These are phyloP conservation scores for Elanoides forficatus DNA, from an alignment of 2,113 vertebrate genomes.

Conservation along the genomic window DNA sequence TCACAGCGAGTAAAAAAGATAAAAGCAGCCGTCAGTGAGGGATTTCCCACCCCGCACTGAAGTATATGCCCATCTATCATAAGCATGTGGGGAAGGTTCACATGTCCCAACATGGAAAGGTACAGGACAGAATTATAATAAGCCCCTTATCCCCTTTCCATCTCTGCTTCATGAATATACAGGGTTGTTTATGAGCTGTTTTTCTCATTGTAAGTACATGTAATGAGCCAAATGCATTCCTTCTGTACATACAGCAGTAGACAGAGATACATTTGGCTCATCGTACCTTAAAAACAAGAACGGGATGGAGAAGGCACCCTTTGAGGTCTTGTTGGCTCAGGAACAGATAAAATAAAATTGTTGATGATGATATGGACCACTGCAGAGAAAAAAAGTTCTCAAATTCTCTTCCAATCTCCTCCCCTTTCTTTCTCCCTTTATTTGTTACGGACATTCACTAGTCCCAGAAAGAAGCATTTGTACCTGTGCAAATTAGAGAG, in stretches of 20 bases:
- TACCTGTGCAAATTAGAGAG: not conserved
- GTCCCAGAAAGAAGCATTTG: not conserved
- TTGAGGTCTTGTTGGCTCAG: not conserved
- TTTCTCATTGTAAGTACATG: not conserved
- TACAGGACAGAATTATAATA: not conserved
- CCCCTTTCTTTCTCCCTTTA: not conserved
- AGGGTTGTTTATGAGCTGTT: not conserved
- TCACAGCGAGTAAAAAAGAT: not conserved
- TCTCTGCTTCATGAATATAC: not conserved
- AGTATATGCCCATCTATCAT: not conserved
- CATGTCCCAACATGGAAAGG: rapidly evolving
- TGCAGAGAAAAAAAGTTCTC: not conserved
- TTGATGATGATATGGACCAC: not conserved
- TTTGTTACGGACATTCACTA: not conserved
- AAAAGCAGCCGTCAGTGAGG: not conserved
- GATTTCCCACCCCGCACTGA: not conserved
- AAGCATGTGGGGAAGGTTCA: not conserved
- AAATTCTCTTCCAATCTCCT: not conserved
- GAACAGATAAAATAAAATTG: not conserved
- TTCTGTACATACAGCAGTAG: not conserved
- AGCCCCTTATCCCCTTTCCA: not conserved
- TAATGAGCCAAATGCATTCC: not conserved
- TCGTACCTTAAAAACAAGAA: not conserved
- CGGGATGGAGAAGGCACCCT: not conserved
- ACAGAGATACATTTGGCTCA: not conserved